Evolutionary conservation across 2,888 invertebrate genomes (phyloP).

Genomic region (Gonocerus acuteangulatus): DNA sequence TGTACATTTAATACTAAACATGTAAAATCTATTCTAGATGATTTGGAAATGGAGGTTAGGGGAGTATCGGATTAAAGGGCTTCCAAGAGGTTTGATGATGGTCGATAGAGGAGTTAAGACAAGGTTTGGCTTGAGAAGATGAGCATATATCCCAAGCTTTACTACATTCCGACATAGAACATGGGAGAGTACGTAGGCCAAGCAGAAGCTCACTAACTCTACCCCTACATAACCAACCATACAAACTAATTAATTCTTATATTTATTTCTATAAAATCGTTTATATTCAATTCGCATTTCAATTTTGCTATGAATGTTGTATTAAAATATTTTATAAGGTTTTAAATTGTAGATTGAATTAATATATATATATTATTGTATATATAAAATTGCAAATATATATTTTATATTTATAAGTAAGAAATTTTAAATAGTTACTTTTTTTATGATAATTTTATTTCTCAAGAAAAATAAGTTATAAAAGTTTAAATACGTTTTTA

Average conservation of each 20-base stretch:
- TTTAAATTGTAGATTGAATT: conserved; percentile 16
- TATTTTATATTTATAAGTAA: conserved; percentile 1
- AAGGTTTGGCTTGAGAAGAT: background rate
- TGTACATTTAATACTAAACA: conserved; percentile 20
- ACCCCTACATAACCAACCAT: conserved; percentile 32
- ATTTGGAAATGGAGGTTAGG: background rate
- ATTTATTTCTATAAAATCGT: conserved; percentile 10
- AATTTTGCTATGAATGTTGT: conserved; percentile 5
- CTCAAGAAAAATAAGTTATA: conserved; percentile 21
- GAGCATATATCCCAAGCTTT: conserved; percentile 12
- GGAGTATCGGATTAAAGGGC: background rate
- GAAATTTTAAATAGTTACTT: conserved; percentile 4
- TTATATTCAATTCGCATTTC: conserved; percentile 5
- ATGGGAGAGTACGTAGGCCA: conserved; percentile 29
- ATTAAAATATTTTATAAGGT: conserved; percentile 18
- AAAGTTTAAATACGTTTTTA: conserved; percentile 21
- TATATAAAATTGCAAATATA: conserved; percentile 25
- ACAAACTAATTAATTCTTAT: conserved; percentile 27
- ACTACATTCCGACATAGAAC: background rate
- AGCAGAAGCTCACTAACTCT: conserved; percentile 28
- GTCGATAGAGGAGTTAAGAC: too few relatives aligned
- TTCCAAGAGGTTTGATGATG: background rate
- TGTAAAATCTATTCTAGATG: background rate
- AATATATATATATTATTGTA: conserved; percentile 21
- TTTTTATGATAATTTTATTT: conserved; percentile 8